Base-by-base conservation (phyloP, 1,140 invertebrate species). In the Idris sp. region DNA sequence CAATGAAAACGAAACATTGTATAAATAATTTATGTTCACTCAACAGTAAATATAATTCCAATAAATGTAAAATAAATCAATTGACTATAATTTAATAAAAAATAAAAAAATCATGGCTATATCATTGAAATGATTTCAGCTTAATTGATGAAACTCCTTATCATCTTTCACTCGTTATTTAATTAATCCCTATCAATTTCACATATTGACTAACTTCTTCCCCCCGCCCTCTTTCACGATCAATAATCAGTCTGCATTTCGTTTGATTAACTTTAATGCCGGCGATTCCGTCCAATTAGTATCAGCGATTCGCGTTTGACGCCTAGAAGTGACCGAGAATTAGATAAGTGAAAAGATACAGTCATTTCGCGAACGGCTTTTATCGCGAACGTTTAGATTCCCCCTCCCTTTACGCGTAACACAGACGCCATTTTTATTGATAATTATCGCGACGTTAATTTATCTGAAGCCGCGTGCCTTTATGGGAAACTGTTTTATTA, bases 331-430 rank as follows among this genome's bases (percentile, higher is more conserved):
- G 51, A 59, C 61, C 62, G 48, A 16, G 74, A 76, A 76, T 76
- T 72, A 76, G 67, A 76, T 76, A 76, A 76, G 67, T 68, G 62
- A 64, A 68, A 68, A 72, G 74, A 76, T 76, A 72, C 67, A 68
- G 53, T 67, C 74, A 68, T 76, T 71, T 76, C 48, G 74, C 67
- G 48, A 67, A 76, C 62, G 61, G 51, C 74, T 65, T 76, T 71
- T 76, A 71, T 71, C 74, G 28, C 54, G 30, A 14, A 28, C 28
- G 43, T 53, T 64, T 41, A 48, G 53, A 69, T 69, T 2, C 25
- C 22, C 25, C 25, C 25, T 22, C 11, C 22, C 2, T 1, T n/a
- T 13, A 11, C 31, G 61, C 61, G 61, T 54, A 67, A 69, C 65
- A 16, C 46, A 6, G 56, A 11, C 40, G 18, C 16, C 44, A 64